phyloP scores from a whole-genome alignment of 2,113 vertebrate species.

The Seriola dumerili region DNA sequence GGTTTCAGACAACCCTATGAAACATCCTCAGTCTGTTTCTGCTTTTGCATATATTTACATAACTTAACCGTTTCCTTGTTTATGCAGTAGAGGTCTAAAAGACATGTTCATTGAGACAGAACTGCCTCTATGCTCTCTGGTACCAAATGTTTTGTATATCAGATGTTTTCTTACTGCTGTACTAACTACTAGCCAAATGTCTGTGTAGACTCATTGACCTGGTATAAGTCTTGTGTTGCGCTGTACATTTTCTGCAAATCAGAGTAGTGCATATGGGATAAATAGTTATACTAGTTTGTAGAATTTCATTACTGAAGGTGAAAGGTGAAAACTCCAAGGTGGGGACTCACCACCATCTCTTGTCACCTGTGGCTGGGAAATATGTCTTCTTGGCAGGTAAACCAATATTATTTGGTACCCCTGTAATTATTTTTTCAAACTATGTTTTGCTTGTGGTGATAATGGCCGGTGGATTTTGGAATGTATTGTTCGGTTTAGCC shows the following conservation, averaged over 20 bases:
- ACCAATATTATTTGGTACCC: neutral
- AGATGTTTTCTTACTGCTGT: constrained; percentile 33
- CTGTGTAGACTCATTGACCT: constrained; percentile 23
- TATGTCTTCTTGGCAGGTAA: neutral
- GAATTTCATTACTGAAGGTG: neutral
- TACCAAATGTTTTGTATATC: constrained; percentile 40
- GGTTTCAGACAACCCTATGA: constrained; percentile 58
- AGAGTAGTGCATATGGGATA: neutral
- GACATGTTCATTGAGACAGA: constrained; percentile 52
- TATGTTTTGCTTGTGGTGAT: neutral
- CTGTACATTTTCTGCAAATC: neutral
- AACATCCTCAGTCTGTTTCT: constrained; percentile 61
- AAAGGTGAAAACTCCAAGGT: neutral
- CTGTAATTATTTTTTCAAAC: constrained; percentile 27
- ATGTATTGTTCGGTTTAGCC: neutral
- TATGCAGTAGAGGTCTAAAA: constrained; percentile 45
- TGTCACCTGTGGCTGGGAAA: constrained; percentile 12
- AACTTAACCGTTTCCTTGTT: constrained; percentile 69
- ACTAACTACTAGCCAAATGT: constrained; percentile 1
- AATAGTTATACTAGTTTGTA: neutral
- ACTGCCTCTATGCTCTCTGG: constrained; percentile 47
- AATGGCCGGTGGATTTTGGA: constrained; percentile 7
- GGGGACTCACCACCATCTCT: neutral
- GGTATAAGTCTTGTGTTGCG: neutral
- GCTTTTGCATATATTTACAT: constrained; percentile 79